Evolutionary conservation across 2,113 vertebrate genomes (phyloP), one percentile per base, ranked within the genome.

Genomic region (Proteles cristata): DNA sequence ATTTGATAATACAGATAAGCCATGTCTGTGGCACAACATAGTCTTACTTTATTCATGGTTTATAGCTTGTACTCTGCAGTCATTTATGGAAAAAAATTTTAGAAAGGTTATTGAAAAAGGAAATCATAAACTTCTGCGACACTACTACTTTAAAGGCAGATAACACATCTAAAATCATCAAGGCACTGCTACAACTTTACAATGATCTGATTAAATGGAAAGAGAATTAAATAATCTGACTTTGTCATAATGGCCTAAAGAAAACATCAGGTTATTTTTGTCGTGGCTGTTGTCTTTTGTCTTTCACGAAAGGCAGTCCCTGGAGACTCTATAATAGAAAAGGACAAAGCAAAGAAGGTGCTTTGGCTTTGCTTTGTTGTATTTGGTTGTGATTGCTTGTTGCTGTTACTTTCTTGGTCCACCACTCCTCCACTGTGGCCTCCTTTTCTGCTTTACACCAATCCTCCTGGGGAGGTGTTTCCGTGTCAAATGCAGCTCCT

Each of bases 211-310:
- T 28, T 92, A 89, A 45, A 25, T 76, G 35, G 66, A 91, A 90
- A 97, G 73, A 84, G 23, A 53, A 71, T 73, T 87, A 87, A 92
- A 77, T 89, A 43, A 81, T 94, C 84, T 94, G 53, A 55, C 16
- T 90, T 76, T 80, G 55, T 81, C 19, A 25, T n/a, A 31, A 39
- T 53, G 35, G 50, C 77, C 82, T 79, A 83, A 68, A 80, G 88
- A 83, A 92, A 92, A 55, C 45, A 85, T 33, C 63, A 69, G 74
- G 45, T 91, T 85, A 81, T 71, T 94, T 93, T 95, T 61, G 15
- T 71, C 17, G 35, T 39, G 81, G 68, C 43, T 50, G 48, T 95
- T 93, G 50, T 17, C 88, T 92, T 90, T 87, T 45, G 76, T 90
- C 92, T 89, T 77, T 68, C 79, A 86, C 43, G 65, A 94, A 81